Base-by-base conservation (phyloP, 2,797 vertebrate species). In the Ceyx erithaca region DNA sequence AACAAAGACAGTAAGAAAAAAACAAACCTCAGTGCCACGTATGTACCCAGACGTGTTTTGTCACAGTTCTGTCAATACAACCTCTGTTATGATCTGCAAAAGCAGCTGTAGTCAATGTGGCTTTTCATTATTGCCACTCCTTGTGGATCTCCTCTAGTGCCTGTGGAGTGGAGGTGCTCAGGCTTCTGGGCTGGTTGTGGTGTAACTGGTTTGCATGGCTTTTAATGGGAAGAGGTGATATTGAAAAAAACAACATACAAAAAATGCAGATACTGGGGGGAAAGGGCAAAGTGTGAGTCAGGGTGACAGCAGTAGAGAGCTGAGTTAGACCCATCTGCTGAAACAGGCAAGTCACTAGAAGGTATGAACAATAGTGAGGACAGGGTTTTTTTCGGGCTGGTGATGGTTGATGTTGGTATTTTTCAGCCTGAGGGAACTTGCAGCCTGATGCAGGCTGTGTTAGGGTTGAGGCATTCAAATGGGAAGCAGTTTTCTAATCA, bases 401-500 rank as follows among this genome's bases (percentile, higher is more conserved):
- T 95, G 83, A 51, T 46, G 75, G 49, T 77, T 35, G 41, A 70
- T 84, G 86, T 83, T 82, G 59, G 80, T 79, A 73, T 83, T 89
- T 96, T 89, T 92, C 93, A 96, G 64, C 48, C 52, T 33, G 19
- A 85, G 62, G 45, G 28, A 81, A 67, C 84, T 91, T 26, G 22
- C 48, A 73, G 37, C 61, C 75, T 77, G 76, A 73, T 37, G 23
- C 55, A 73, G 91, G 85, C 71, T 64, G 46, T 12, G 48, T 55
- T 61, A 78, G 46, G 54, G 54, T 40, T 63, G 85, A 48, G 22
- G 59, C 58, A 57, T 51, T 92, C 43, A 73, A 69, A 85, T 61
- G n/a, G 80, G 71, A 91, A 84, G 66, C 43, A 31, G 92, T 96
- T 97, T 85, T 90, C 72, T 66, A 80, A 94, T 90, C 88, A 77